Evolutionary conservation across 2,888 invertebrate genomes (phyloP).

Genomic region (Caenorhabditis zanzibari): DNA sequence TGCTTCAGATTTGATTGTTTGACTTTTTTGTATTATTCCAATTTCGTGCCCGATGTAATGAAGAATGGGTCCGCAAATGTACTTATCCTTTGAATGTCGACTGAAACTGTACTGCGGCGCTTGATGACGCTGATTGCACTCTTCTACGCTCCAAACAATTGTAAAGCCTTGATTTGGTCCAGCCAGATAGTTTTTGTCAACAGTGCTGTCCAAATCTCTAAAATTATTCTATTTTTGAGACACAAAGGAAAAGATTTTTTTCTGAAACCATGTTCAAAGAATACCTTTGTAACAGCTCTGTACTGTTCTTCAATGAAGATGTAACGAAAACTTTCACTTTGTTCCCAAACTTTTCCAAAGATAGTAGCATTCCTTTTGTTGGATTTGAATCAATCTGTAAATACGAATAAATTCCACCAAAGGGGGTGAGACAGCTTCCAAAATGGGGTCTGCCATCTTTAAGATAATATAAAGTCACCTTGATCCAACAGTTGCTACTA

Average conservation of each 20-base stretch:
- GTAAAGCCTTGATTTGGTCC: neutral
- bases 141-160: neutral
- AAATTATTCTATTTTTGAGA: neutral
- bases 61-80: too few relatives aligned
- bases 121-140: neutral
- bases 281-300: neutral
- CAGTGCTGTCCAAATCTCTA: neutral
- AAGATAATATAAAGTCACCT: too few relatives aligned
- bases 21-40: too few relatives aligned
- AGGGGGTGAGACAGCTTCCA: too few relatives aligned
- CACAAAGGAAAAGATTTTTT: neutral
- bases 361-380: neutral
- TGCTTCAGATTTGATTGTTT: too few relatives aligned
- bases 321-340: neutral
- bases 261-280: too few relatives aligned
- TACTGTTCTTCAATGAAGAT: neutral
- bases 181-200: neutral
- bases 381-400: conserved; percentile 2
- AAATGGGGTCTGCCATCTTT: too few relatives aligned
- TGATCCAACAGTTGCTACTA: neutral
- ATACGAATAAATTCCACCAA: too few relatives aligned
- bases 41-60: too few relatives aligned
- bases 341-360: neutral
- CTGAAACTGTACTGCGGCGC: neutral
- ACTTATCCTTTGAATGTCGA: neutral